Evolutionary conservation across 2,113 vertebrate genomes (phyloP), one percentile per base, ranked within the genome.

Genomic region (Dicaeum eximium): DNA sequence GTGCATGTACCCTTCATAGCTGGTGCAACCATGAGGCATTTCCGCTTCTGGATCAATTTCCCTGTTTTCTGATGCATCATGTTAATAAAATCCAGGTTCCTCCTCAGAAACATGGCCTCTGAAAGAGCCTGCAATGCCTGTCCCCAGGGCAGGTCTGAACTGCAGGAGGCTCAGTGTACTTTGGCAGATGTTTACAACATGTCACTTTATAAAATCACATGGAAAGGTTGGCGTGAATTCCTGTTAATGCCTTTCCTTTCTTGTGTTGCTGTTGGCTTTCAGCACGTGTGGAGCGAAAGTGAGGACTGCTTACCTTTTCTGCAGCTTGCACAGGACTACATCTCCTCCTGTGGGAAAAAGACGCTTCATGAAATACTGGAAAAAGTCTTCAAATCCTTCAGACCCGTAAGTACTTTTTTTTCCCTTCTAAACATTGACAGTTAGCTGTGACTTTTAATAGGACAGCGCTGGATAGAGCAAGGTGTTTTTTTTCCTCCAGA

Each of bases 221-320:
- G 90, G 79, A 91, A 80, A 57, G 40, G 15, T 28, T 31, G 14
- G 15, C 0, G 0, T 73, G 67, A 57, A 84, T 88, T 47, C 83
- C 58, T 73, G 11, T 72, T 96, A 83, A 96, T 44, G 31, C 45
- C 37, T 92, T 73, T 71, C 86, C 90, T 95, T 87, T 96, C 85
- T 90, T 35, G 54, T 92, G 66, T 58, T 47, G 69, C 58, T 72
- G 27, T 90, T 97, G 96, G 80, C 92, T 54, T 95, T 27, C 87
- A 99, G 99, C 99, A 99, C 3, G 99, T 99, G 94, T 99, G 99
- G 99, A 99, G 99, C 17, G 99, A 99, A 97, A 99, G 99, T 18
- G 99, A 99, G 95, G 99, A 99, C 97, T 99, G 99, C 97, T 98
- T 99, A 91, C 99, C 99, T 73, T 99, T 99, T 92, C 97, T 99